Base-by-base conservation (phyloP, 2,888 invertebrate species). In the Lithophane leautieri region DNA sequence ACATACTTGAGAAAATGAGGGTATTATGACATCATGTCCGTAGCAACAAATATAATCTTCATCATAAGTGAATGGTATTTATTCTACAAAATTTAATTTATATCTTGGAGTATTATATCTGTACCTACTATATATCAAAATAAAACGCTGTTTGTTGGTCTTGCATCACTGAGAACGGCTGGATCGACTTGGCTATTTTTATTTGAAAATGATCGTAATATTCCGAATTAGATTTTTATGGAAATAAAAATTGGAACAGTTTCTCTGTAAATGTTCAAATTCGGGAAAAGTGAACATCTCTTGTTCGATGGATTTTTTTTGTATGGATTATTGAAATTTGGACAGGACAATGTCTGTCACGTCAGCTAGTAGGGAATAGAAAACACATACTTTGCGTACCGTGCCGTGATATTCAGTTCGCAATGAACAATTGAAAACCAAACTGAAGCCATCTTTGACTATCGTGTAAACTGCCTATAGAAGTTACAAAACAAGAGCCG, bases 401-500 rank as follows among this genome's bases (percentile, higher is more conserved):
- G 11, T 9, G 34, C 16, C 4, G n/a, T 34, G n/a, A n/a, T 67
- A 11, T 11, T 58, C 7, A 40, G 14, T 42, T 40, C n/a, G 19
- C 4, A 34, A 66, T 22, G 1, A 69, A 42, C 22, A 69, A 34
- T n/a, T n/a, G 4, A 50, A 40, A 14, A 34, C 22, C 16, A 34
- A 50, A 22, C n/a, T n/a, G 7, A 40, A 9, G 34, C 42, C 34
- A 63, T n/a, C 25, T 44, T 28, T 65, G 44, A 6, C 28, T 28
- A 52, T 50, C 56, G 42, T 70, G 56, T 70, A 70, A 65, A 66
- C 28, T 25, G 25, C 42, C 22, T 54, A 16, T 16, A 44, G 14
- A 58, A 63, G 16, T 61, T 76, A 25, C 47, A 85, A 82, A 85
- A 40, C 60, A 71, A 76, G 70, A 70, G 69, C 50, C 42, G 2